phyloP scores from a whole-genome alignment of 2,888 invertebrate species.

The Pollenia griseotomentosa region DNA sequence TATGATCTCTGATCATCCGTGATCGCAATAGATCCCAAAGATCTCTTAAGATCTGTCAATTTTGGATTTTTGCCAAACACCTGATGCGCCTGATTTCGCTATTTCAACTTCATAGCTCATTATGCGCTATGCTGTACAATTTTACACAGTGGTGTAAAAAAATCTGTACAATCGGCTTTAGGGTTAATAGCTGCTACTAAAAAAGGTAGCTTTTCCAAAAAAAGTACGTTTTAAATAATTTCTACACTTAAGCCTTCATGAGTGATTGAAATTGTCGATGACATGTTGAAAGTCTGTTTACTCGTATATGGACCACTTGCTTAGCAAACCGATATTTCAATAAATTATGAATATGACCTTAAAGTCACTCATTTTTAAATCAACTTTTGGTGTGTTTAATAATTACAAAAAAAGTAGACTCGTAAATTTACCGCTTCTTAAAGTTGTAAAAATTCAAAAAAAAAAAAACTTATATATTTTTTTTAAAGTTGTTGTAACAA shows the following conservation, averaged over 20 bases:
- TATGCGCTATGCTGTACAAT: no score
- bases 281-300: constrained; percentile 23
- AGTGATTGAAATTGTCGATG: background rate
- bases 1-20: no score
- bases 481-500: background rate
- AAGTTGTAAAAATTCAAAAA: background rate
- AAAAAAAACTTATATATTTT: no score
- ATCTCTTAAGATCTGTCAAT: no score
- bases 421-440: constrained; percentile 38
- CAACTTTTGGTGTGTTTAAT: constrained; percentile 8
- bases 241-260: background rate
- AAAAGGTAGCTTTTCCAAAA: background rate
- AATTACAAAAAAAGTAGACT: constrained; percentile 2
- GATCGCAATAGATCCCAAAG: no score
- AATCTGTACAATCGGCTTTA: no score
- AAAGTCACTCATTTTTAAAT: constrained; percentile 10
- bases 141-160: no score
- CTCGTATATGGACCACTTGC: constrained; percentile 15
- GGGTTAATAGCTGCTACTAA: no score
- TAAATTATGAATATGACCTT: constrained; percentile 33
- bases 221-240: background rate
- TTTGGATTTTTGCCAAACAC: no score
- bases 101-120: no score
- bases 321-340: background rate
- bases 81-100: no score